These are phyloP conservation scores for Mirza zaza DNA, from an alignment of 2,113 vertebrate genomes.

Conservation along the genomic window DNA sequence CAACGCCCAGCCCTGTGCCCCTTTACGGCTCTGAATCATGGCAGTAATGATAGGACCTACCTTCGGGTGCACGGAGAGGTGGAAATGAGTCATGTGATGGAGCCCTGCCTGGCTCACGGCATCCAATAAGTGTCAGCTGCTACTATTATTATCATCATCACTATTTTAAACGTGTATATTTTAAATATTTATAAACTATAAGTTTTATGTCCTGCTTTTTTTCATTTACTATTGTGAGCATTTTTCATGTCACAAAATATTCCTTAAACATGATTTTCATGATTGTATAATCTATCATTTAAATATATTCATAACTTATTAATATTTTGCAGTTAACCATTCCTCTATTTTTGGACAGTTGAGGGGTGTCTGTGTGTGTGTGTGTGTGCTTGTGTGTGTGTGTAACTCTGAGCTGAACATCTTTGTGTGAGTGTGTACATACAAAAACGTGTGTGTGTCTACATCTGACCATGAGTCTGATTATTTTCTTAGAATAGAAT, in stretches of 20 bases:
- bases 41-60: not conserved
- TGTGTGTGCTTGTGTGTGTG: not conserved
- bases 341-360: not conserved
- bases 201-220: not conserved
- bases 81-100: not conserved
- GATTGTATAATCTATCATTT: not conserved
- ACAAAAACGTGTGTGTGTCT: not conserved
- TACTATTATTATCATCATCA: not conserved
- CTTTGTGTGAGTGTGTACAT: not conserved
- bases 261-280: not conserved
- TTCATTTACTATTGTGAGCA: not conserved
- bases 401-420: not conserved
- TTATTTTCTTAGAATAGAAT: not conserved
- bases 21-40: not conserved
- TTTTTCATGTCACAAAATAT: not conserved
- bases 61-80: not conserved
- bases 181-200: not conserved
- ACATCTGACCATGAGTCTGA: not conserved
- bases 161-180: not conserved
- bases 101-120: not conserved
- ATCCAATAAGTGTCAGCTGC: not conserved
- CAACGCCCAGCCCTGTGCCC: not conserved
- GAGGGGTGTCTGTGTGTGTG: not conserved
- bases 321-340: not conserved
- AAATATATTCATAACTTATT: not conserved